These are phyloP conservation scores for Pseudorhombus dupliciocellatus DNA, from an alignment of 2,113 vertebrate species.

Conservation along the genomic window DNA sequence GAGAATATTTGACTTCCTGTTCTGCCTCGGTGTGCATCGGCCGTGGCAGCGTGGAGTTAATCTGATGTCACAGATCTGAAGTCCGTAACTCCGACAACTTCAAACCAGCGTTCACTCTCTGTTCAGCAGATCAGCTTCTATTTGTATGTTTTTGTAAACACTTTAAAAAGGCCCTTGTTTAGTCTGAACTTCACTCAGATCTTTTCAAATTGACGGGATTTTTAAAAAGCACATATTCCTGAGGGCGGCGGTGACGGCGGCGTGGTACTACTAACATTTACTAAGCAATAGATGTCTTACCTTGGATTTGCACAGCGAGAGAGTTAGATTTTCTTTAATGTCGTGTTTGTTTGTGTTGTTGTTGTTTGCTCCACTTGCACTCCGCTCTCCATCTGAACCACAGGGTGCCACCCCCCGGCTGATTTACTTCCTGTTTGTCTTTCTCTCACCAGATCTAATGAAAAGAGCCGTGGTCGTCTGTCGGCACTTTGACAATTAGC, in stretches of 20 bases:
- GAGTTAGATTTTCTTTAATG: constrained; percentile 21
- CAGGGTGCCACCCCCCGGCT: neutral
- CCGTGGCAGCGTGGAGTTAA: neutral
- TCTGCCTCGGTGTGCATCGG: neutral
- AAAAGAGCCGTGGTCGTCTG: neutral
- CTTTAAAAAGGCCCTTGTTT: constrained; percentile 41
- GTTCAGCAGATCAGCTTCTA: constrained; percentile 55
- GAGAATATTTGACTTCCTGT: constrained; percentile 9
- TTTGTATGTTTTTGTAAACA: constrained; percentile 71
- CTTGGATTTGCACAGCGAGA: constrained; percentile 74
- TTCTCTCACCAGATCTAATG: neutral
- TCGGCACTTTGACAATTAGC: too few species aligned
- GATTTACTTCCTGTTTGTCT: neutral
- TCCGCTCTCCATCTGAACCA: constrained; percentile 24
- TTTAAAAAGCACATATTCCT: constrained; percentile 38
- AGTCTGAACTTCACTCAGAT: constrained; percentile 33
- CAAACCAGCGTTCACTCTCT: constrained; percentile 25
- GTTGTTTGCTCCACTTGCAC: constrained; percentile 44
- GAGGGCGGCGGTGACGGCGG: constrained; percentile 26
- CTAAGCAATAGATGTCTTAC: constrained; percentile 63
- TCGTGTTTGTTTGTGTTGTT: constrained; percentile 6
- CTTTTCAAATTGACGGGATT: constrained; percentile 1
- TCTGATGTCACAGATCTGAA: constrained; percentile 4
- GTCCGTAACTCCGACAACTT: constrained; percentile 20
- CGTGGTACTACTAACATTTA: constrained; percentile 74